Conservation (phyloP, 2,888 invertebrate species). For the Saturnia pavonia region DNA sequence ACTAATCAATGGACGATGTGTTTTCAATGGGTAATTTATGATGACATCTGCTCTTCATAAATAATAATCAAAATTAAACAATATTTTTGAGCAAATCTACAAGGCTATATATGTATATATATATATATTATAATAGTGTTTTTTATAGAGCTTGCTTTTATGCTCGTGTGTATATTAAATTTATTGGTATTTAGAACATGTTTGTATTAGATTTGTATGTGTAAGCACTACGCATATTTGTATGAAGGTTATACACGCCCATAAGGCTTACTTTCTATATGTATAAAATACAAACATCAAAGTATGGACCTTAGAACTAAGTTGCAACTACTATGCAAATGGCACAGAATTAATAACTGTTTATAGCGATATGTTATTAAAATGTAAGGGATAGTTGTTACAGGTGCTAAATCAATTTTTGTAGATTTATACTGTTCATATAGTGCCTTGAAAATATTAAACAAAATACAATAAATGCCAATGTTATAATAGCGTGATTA, state of each 20-base stretch:
- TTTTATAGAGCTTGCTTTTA: conserved; percentile 8
- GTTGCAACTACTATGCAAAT: not conserved
- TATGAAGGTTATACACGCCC: conserved; percentile 14
- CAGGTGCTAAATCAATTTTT: not conserved
- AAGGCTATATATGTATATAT: conserved; percentile 11
- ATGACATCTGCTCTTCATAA: not conserved
- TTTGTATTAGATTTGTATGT: conserved; percentile 18
- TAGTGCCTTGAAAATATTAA: not conserved
- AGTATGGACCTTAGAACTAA: not conserved
- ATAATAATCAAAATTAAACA: not conserved
- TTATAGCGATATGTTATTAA: not conserved
- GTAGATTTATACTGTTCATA: not conserved
- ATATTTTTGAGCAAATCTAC: conserved; percentile 19
- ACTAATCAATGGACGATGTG: not conserved
- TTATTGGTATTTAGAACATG: conserved; percentile 15
- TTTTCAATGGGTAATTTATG: not conserved
- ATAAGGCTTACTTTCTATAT: conserved; percentile 5
- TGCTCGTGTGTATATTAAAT: conserved; percentile 13
- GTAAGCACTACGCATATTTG: conserved; percentile 14
- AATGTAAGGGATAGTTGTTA: conserved; percentile 9
- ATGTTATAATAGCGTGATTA: not conserved
- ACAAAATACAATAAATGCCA: not conserved
- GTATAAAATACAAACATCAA: conserved; percentile 6
- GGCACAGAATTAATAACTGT: not conserved
- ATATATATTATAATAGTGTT: not conserved